Base-by-base conservation (phyloP, 1,140 invertebrate genomes). In the Halictus rubicundus region DNA sequence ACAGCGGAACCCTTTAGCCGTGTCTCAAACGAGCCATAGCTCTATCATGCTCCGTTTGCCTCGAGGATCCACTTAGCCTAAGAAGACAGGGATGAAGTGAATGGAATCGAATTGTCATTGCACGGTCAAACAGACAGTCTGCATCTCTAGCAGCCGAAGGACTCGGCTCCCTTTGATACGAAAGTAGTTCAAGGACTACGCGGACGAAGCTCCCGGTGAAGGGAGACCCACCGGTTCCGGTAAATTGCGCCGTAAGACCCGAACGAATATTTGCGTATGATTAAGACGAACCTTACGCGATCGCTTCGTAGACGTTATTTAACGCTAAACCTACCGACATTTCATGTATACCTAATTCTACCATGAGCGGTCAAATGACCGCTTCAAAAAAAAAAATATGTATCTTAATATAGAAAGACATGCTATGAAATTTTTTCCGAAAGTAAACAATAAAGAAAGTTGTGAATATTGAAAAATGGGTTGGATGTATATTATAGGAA, bases 51-150 rank as follows among this genome's bases (percentile, higher is more conserved):
- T 79, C 78, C 63, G 78, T 79, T 79, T 79, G 70, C 61, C 27
- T 39, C 27, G 21, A 66, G 70, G 39, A 79, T 79, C 39, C 70
- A 68, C 70, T 79, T 79, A 74, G 49, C 46, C 63, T 12, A n/a
- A 60, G 63, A 60, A 65, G 70, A 60, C 70, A 37, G 39, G 39
- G 14, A 60, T 32, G 61, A 66, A 68, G 78, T 37, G 71, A 74
- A 72, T 68, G 71, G 64, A 74, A 73, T 79, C 71, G 71, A 73
- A 68, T 79, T 79, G 70, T 73, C 78, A 79, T 73, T 74, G 76
- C 60, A 78, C 60, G 76, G 76, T 78, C 76, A 78, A 78, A 72
- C 60, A 78, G 69, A 72, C 46, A 21, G 68, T 54, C 46, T 71
- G 32, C 59, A 42, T 72, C 76, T 63, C 32, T 12, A 2, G n/a